A percentile compares a stretch with the other conserved stretches of the same genome.
Evolutionary conservation across 2,888 invertebrate species (phyloP).

Genomic region (Dichetophora obliterata): DNA sequence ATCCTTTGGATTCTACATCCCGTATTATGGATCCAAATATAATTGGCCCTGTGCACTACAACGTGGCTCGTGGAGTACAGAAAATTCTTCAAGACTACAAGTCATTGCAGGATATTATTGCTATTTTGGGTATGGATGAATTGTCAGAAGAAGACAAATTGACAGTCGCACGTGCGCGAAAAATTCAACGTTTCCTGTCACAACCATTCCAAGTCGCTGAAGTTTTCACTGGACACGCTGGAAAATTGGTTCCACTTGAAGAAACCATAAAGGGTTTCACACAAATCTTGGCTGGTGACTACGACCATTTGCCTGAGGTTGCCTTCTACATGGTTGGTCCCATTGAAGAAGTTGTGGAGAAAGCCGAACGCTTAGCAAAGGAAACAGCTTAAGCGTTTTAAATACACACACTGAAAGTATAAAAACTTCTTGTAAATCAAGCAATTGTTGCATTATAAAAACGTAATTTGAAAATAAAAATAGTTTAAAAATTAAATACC

Average conservation of each 20-base stretch:
- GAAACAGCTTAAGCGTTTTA: constrained; percentile 52
- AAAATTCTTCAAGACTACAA: constrained; percentile 89
- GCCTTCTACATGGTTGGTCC: constrained; percentile 98
- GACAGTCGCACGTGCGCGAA: constrained; percentile 92
- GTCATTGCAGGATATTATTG: constrained; percentile 89
- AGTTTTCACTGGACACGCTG: constrained; percentile 93
- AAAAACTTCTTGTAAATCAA: too few species aligned
- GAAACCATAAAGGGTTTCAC: constrained; percentile 93
- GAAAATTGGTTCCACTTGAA: constrained; percentile 88
- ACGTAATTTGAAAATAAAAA: too few species aligned
- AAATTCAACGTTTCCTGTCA: constrained; percentile 94
- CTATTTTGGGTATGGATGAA: constrained; percentile 94
- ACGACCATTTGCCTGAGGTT: constrained; percentile 93
- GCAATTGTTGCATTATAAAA: too few species aligned
- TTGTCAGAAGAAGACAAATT: constrained; percentile 96
- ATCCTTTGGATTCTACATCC: constrained; percentile 93
- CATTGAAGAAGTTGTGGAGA: constrained; percentile 88
- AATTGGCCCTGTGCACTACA: constrained; percentile 90
- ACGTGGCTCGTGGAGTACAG: constrained; percentile 89
- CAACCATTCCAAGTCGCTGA: constrained; percentile 95
- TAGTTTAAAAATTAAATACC: too few species aligned
- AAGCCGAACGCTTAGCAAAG: constrained; percentile 76
- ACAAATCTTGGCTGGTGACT: constrained; percentile 84
- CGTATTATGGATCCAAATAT: constrained; percentile 95
- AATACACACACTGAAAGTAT: too few species aligned